These are phyloP conservation scores for Hemibates koningsi DNA, from an alignment of 2,113 vertebrate species.

Conservation along the genomic window DNA sequence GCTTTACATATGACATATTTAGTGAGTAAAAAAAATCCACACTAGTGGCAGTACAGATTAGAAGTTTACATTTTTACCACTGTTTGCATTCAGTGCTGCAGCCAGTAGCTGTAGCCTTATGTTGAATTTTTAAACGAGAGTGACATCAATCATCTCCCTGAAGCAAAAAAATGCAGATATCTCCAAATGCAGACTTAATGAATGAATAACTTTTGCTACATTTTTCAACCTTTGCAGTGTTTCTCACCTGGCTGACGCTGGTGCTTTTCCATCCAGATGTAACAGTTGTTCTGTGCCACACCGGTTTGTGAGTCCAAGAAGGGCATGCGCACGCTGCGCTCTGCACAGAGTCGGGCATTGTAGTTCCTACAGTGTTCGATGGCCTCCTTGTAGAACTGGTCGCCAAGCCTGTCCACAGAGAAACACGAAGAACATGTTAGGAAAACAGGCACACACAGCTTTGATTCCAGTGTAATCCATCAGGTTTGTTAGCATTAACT, in stretches of 20 bases:
- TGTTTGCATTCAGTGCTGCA: not conserved
- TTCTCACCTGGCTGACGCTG: constrained; percentile 89
- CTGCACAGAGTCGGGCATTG: constrained; percentile 92
- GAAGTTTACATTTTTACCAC: not conserved
- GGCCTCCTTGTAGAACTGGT: constrained; percentile 97
- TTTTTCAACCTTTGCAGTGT: not conserved
- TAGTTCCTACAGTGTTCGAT: constrained; percentile 98
- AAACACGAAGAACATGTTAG: not conserved
- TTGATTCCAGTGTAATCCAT: not conserved
- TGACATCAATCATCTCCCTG: not conserved
- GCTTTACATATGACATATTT: not conserved
- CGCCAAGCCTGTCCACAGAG: constrained; percentile 78
- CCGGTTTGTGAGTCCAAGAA: constrained; percentile 96
- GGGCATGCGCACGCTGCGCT: constrained; percentile 92
- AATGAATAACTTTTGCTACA: not conserved
- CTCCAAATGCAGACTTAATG: not conserved
- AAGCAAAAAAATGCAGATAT: not conserved
- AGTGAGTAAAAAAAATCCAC: not conserved
- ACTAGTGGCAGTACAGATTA: not conserved
- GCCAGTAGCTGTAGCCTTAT: not conserved
- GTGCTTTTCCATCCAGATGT: constrained; percentile 98
- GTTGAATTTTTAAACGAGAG: not conserved
- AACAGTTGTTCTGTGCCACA: constrained; percentile 98
- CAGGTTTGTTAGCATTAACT: not conserved
- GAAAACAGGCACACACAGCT: not conserved